Base-by-base conservation (phyloP, 2,113 vertebrate species). In the Tamias sibiricus region DNA sequence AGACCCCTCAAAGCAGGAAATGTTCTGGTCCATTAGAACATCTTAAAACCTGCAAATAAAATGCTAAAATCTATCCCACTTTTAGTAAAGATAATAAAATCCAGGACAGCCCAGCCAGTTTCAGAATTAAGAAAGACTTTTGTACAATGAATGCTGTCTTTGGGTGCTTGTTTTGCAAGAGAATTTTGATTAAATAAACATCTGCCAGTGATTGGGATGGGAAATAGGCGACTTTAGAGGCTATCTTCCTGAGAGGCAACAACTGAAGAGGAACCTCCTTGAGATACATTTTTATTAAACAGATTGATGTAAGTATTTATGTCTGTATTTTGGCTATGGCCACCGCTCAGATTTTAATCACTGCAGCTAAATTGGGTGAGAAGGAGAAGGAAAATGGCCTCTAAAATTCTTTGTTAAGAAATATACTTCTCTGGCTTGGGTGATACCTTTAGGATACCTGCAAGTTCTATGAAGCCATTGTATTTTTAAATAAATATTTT, bases 41-140 rank as follows among this genome's bases (percentile, higher is more conserved):
- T 81, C 37, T 94, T 84, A 28, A 16, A 35, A 17, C 80, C 35
- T 75, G 20, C 35, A 96, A 80, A 87, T 76, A 96, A 87, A 96
- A 89, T 85, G 10, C 6, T 59, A 26, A 92, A 80, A 52, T 83
- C 28, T n/a, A 5, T 47, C 20, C 54, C 71, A 28, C 9, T 74
- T 83, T 71, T 42, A 59, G 32, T 49, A 84, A 14, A 85, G 42
- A 44, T 71, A 49, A 69, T 66, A 86, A 80, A 87, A 75, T 68
- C 24, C 54, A 80, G 40, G 35, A 6, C 0, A 26, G 14, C 26
- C 8, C 35, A 92, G 37, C 0, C 26, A 87, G 52, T 94, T 92
- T 93, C 17, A 71, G 64, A 28, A 93, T 69, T 6, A 40, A 97
- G 47, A 76, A 1, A 32, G 26, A 80, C 2, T 86, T 90, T 83